These are phyloP conservation scores for Paratrypauchen microcephalus DNA, from an alignment of 2,797 vertebrate species.

Conservation along the genomic window DNA sequence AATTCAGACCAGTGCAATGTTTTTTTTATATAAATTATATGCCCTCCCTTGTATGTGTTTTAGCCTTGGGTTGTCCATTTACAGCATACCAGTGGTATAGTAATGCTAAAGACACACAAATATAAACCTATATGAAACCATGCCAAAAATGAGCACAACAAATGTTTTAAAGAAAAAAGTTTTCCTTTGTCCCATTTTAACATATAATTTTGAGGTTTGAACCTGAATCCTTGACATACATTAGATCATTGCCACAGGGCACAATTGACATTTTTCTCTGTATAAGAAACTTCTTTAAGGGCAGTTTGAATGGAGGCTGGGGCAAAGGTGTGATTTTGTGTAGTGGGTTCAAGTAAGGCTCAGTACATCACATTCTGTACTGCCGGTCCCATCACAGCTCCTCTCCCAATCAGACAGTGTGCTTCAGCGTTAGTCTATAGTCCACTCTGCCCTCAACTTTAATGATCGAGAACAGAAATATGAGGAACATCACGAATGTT, in stretches of 20 bases:
- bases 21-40: neutral
- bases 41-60: slow-evolving; percentile 31
- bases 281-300: slow-evolving; percentile 33
- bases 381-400: slow-evolving; percentile 41
- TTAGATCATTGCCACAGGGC: slow-evolving; percentile 62
- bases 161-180: neutral
- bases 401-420: slow-evolving; percentile 34
- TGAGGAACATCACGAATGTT: slow-evolving; percentile 44
- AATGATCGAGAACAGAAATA: slow-evolving; percentile 37
- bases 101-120: slow-evolving; percentile 37
- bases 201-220: slow-evolving; percentile 13
- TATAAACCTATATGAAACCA: slow-evolving; percentile 59
- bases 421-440: slow-evolving; percentile 50
- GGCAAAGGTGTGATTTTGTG: slow-evolving; percentile 38
- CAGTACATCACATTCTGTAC: slow-evolving; percentile 37
- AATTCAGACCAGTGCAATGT: too few relatives aligned
- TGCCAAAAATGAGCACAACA: slow-evolving; percentile 45
- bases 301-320: slow-evolving; percentile 39
- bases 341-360: slow-evolving; percentile 63
- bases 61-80: slow-evolving; percentile 31
- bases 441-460: slow-evolving; percentile 44
- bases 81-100: slow-evolving; percentile 41
- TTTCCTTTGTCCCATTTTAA: slow-evolving; percentile 16
- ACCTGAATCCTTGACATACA: slow-evolving; percentile 59
- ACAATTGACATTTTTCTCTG: slow-evolving; percentile 44